phyloP scores from a whole-genome alignment of 2,888 invertebrate genomes.

The Lysandra coridon region DNA sequence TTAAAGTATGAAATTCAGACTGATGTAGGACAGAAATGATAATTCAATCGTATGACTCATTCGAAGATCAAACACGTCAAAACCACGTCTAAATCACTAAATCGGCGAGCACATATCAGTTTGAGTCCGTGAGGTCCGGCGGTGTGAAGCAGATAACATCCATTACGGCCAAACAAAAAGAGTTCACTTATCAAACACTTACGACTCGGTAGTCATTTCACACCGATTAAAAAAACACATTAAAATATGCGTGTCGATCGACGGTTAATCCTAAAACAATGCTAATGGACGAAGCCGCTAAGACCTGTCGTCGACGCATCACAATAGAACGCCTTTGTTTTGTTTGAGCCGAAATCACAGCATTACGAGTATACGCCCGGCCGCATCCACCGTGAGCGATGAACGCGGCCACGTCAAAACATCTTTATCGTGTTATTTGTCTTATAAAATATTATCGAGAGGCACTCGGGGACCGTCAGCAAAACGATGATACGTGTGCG shows the following conservation, averaged over 20 bases:
- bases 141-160: conserved; percentile 33
- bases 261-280: conserved; percentile 79
- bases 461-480: conserved; percentile 78
- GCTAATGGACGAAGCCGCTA: conserved; percentile 76
- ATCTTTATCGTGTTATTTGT: conserved; percentile 81
- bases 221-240: conserved; percentile 67
- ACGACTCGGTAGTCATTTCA: conserved; percentile 70
- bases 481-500: conserved; percentile 75
- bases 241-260: conserved; percentile 71
- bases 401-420: conserved; percentile 81
- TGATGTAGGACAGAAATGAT: not conserved
- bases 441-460: conserved; percentile 81
- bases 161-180: conserved; percentile 43
- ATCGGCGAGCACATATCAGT: conserved; percentile 8
- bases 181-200: conserved; percentile 56
- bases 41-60: not conserved
- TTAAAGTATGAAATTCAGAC: not conserved
- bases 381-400: conserved; percentile 79
- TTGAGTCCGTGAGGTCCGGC: conserved; percentile 18
- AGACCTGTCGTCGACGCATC: conserved; percentile 78
- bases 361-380: conserved; percentile 76
- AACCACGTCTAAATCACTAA: not conserved
- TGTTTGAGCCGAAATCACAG: conserved; percentile 67
- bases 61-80: conserved; percentile 3
- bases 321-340: conserved; percentile 73